phyloP scores from a whole-genome alignment of 2,113 vertebrate species.

The Nothobranchius kuhntae region DNA sequence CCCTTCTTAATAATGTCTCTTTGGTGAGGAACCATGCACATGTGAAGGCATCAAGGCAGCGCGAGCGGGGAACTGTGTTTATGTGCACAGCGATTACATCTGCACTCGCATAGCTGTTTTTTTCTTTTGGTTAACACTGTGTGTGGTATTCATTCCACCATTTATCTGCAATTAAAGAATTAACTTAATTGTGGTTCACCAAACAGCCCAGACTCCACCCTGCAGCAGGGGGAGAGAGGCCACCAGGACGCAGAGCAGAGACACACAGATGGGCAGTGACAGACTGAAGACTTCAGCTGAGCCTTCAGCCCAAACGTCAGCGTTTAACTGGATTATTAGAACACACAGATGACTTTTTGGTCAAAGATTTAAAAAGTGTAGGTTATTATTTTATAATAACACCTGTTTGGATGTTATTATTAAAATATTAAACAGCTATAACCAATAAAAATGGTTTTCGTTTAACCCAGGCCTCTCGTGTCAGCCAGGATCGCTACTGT shows the following conservation, averaged over 20 bases:
- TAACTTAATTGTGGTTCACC: constrained; percentile 72
- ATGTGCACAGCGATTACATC: background rate
- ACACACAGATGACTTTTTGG: no score
- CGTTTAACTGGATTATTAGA: no score
- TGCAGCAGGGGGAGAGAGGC: constrained; percentile 40
- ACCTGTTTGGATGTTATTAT: no score
- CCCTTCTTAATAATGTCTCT: constrained; percentile 33
- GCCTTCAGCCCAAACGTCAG: no score
- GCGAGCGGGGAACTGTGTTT: constrained; percentile 5
- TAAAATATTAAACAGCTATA: no score
- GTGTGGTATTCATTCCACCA: constrained; percentile 66
- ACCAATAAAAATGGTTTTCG: no score
- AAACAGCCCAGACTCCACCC: constrained; percentile 60
- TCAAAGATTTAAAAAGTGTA: no score
- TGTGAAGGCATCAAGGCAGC: constrained; percentile 17
- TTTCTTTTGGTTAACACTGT: constrained; percentile 37
- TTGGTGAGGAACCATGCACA: constrained; percentile 42
- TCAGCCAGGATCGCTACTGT: no score
- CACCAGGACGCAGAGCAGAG: constrained; percentile 30
- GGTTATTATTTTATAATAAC: no score
- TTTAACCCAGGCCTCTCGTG: no score
- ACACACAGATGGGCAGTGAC: background rate
- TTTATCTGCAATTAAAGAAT: constrained; percentile 74
- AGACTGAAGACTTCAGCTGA: background rate
- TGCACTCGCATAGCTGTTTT: constrained; percentile 20